A percentile compares a stretch with the other conserved stretches of the same genome.
These are phyloP conservation scores for Poeciliopsis turrubarensis DNA, from an alignment of 2,113 vertebrate genomes.

Conservation along the genomic window DNA sequence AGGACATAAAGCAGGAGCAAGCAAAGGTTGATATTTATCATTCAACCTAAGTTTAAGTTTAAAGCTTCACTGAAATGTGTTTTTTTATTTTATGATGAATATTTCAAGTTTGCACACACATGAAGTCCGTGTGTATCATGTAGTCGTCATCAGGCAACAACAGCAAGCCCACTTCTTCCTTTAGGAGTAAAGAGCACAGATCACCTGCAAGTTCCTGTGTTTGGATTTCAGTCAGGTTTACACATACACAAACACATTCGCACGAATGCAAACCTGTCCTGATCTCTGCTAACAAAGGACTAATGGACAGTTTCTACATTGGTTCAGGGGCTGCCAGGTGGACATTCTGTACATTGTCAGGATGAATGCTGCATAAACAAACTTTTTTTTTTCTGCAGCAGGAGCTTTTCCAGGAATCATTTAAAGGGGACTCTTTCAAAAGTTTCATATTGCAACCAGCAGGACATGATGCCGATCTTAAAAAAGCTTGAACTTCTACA, in stretches of 20 bases:
- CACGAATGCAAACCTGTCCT: slow-evolving; percentile 27
- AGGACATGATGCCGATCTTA: background rate
- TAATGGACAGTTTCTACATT: slow-evolving; percentile 58
- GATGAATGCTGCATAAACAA: slow-evolving; percentile 47
- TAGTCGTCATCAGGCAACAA: background rate
- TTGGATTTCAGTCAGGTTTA: slow-evolving; percentile 70
- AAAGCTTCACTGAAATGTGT: slow-evolving; percentile 22
- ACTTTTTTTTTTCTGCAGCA: background rate
- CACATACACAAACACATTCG: slow-evolving; percentile 31
- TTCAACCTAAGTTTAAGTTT: slow-evolving; percentile 10
- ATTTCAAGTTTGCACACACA: slow-evolving; percentile 21
- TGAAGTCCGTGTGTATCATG: slow-evolving; percentile 12
- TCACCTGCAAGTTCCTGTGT: slow-evolving; percentile 68
- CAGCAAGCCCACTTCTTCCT: slow-evolving; percentile 28
- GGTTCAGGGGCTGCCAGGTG: slow-evolving; percentile 49
- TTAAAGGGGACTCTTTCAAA: slow-evolving; percentile 12
- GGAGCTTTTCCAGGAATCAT: slow-evolving; percentile 24
- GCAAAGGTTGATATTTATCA: slow-evolving; percentile 5
- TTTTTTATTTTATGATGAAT: slow-evolving; percentile 20
- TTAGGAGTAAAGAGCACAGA: slow-evolving; percentile 63
- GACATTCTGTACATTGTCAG: slow-evolving; percentile 57
- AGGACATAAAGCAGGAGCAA: slow-evolving; percentile 15
- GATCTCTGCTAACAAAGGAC: slow-evolving; percentile 52
- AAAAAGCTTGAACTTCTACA: background rate
- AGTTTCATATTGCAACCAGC: slow-evolving; percentile 12